Percentiles rank a stretch among this genome's conserved stretches.
phyloP scores from a whole-genome alignment of 2,888 invertebrate genomes.

The Yponomeuta cagnagella region DNA sequence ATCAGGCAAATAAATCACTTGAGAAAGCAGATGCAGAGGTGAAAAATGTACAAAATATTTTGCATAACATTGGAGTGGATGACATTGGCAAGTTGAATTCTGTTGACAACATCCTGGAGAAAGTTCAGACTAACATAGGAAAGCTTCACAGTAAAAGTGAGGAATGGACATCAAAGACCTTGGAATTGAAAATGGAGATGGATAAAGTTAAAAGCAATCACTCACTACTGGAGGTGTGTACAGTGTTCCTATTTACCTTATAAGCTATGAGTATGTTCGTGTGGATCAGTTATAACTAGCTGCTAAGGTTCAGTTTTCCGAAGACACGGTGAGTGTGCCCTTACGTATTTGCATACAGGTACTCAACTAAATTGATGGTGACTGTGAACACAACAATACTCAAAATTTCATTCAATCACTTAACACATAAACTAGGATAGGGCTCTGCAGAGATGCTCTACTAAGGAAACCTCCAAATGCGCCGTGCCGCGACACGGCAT shows the following conservation, averaged over 20 bases:
- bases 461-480: no score
- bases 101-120: slow-evolving; percentile 44
- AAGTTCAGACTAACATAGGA: slow-evolving; percentile 50
- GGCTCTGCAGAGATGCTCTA: no score
- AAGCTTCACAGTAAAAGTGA: slow-evolving; percentile 54
- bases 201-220: slow-evolving; percentile 46
- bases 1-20: slow-evolving; percentile 54
- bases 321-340: no score
- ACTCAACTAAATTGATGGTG: no score
- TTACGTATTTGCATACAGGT: no score
- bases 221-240: slow-evolving; percentile 42
- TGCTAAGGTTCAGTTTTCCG: neutral
- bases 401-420: no score
- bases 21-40: slow-evolving; percentile 68
- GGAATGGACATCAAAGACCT: slow-evolving; percentile 54
- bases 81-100: slow-evolving; percentile 40
- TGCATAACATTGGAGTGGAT: slow-evolving; percentile 43
- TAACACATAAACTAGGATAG: no score
- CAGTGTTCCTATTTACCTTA: neutral
- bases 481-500: no score
- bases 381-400: no score
- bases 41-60: slow-evolving; percentile 52
- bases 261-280: no score
- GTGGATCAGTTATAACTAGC: no score
- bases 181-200: slow-evolving; percentile 55